Base-by-base conservation (phyloP, 2,113 vertebrate species). In the Dromas ardeola region DNA sequence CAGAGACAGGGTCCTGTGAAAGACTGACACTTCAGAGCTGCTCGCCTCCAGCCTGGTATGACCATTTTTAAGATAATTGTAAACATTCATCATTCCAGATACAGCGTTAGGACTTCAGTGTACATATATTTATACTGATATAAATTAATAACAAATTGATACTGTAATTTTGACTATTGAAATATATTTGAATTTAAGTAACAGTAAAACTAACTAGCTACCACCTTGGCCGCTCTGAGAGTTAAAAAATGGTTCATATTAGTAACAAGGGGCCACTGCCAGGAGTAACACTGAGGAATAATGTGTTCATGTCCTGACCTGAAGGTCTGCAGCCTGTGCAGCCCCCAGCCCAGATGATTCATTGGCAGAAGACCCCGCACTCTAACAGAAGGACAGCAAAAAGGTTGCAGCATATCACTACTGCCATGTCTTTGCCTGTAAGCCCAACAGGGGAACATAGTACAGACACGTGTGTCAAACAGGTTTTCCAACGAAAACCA, bases 251-350 rank as follows among this genome's bases (percentile, higher is more conserved):
- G 2, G 10, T 26, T 65, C 11, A 5, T 49, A 20, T 42, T 43
- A 49, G 16, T 40, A 86, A 70, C 0, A 0, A 84, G 32, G 40
- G 21, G 34, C 11, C 8, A 11, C 25, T 73, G 14, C 8, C 36
- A 45, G 19, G 21, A 87, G 40, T 50, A 43, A 53, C 26, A 50
- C 1, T 45, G 77, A 78, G 21, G 52, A 82, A 9, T 53, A 42
- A 59, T 22, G 8, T 34, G 32, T 43, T 82, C 6, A 2, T 16
- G 16, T 36, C 74, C 47, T 30, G 53, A 50, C 42, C 15, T 30
- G 55, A 47, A 80, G 38, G 21, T 50, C 62, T 70, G 43, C 38
- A 69, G 34, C 25, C 36, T 36, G 8, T 27, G 25, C 38, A 92
- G 69, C 30, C 38, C 43, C 62, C 74, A 59, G 13, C 34, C 26